phyloP scores from a whole-genome alignment of 2,888 invertebrate species.

The Creontiades dilutus region DNA sequence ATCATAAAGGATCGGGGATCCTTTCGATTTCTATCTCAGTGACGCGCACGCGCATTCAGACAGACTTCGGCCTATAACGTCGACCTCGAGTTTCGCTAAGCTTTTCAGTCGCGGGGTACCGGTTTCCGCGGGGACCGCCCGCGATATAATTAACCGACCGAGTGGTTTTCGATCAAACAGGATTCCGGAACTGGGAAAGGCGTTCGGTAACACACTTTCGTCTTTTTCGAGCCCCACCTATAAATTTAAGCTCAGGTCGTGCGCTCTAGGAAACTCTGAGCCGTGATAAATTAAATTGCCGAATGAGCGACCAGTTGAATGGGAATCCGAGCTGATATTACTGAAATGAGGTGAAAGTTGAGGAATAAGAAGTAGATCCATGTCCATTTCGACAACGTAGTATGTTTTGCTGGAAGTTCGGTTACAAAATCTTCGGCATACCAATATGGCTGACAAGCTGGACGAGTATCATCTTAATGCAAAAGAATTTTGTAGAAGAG shows the following conservation, averaged over 20 bases:
- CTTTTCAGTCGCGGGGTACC: not conserved
- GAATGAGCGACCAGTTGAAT: too few relatives aligned
- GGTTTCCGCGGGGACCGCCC: not conserved
- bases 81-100: conserved; percentile 14
- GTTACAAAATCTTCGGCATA: too few relatives aligned
- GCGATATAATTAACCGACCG: not conserved
- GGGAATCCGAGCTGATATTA: too few relatives aligned
- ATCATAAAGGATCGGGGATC: not conserved
- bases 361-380: too few relatives aligned
- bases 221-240: conserved; percentile 30
- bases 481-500: too few relatives aligned
- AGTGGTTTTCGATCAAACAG: conserved; percentile 11
- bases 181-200: conserved; percentile 58
- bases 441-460: too few relatives aligned
- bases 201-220: conserved; percentile 66
- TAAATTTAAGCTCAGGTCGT: not conserved
- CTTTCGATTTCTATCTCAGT: conserved; percentile 1
- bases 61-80: not conserved
- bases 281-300: too few relatives aligned
- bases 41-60: not conserved
- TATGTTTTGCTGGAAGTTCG: too few relatives aligned
- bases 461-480: too few relatives aligned
- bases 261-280: not conserved
- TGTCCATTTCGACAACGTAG: too few relatives aligned
- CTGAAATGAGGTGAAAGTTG: too few relatives aligned